phyloP scores from a whole-genome alignment of 2,797 vertebrate species.

The Microtus obscurus region DNA sequence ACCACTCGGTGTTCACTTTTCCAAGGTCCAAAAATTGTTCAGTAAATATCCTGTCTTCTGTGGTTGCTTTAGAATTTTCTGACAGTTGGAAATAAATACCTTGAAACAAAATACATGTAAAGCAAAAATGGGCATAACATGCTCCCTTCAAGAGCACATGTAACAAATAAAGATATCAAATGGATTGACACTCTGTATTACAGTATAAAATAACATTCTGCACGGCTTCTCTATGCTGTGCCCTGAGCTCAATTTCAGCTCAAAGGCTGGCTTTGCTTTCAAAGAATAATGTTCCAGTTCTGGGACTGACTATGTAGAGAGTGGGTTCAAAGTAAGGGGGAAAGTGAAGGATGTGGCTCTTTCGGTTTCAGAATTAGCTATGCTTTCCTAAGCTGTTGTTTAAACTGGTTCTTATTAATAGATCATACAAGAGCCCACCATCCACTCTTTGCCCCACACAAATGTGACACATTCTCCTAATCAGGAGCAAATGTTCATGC shows the following conservation, averaged over 20 bases:
- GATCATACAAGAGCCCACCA: conserved; percentile 88
- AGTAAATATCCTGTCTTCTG: conserved; percentile 53
- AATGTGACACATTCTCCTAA: conserved; percentile 90
- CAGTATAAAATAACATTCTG: conserved; percentile 85
- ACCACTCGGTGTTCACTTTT: not conserved
- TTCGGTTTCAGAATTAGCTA: conserved; percentile 88
- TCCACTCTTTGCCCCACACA: conserved; percentile 66
- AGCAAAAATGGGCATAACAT: conserved; percentile 67
- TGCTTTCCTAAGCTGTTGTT: conserved; percentile 87
- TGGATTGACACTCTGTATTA: conserved; percentile 79
- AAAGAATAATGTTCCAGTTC: conserved; percentile 83
- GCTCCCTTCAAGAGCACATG: conserved; percentile 79
- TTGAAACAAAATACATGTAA: conserved; percentile 51
- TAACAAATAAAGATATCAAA: conserved; percentile 84
- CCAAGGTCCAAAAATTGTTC: conserved; percentile 41
- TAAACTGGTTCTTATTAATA: conserved; percentile 93
- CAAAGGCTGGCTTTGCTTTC: conserved; percentile 86
- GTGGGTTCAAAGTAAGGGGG: conserved; percentile 84
- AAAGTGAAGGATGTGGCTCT: conserved; percentile 88
- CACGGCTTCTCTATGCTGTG: conserved; percentile 77
- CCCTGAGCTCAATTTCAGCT: conserved; percentile 82
- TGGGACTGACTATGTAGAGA: conserved; percentile 78
- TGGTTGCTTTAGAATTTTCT: conserved; percentile 59
- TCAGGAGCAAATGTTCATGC: conserved; percentile 89
- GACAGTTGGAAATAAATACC: conserved; percentile 60